Base-by-base conservation (phyloP, 2,113 vertebrate species). In the Tonatia bakeri region DNA sequence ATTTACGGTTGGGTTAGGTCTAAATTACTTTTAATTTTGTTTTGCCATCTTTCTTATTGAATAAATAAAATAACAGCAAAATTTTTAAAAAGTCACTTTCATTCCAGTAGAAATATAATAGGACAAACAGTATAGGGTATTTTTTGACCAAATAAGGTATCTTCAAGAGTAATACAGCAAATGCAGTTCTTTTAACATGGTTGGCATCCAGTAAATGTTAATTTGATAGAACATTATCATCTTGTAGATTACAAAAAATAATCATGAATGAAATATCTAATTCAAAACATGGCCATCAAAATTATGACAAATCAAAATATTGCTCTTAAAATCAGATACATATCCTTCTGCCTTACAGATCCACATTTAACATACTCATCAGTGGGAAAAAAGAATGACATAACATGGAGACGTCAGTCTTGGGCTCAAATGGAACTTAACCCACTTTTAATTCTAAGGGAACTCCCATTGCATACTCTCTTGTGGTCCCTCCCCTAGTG, bases 291-390 rank as follows among this genome's bases (percentile, higher is more conserved):
- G 85, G 86, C 93, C 88, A 95, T 97, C 87, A 94, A 96, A 96
- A 94, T 69, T 88, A 50, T 90, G 94, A 97, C 75, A 85, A 93
- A 96, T 96, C 97, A 96, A 96, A 96, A 97, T 96, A 95, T 91
- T 97, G 65, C 88, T 92, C 93, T 95, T 96, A 95, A 96, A 92
- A 89, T 96, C 91, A 92, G 36, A 97, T 94, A 95, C 88, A 50
- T 70, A 87, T 31, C 94, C 84, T 94, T 97, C 87, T 97, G 92
- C 76, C 85, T 84, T 75, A 77, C 73, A 95, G 95, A 91, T 88
- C 13, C 50, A 70, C 86, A 94, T 90, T 79, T 72, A 88, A 83
- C 82, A 82, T 33, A 67, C 75, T 96, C 61, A 96, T 64, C 72
- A 73, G 70, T 92, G 93, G 76, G 26, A 26, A 76, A 84, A 76